Evolutionary conservation across 2,797 vertebrate species (phyloP).

Genomic region (Coregonus ussuriensis): DNA sequence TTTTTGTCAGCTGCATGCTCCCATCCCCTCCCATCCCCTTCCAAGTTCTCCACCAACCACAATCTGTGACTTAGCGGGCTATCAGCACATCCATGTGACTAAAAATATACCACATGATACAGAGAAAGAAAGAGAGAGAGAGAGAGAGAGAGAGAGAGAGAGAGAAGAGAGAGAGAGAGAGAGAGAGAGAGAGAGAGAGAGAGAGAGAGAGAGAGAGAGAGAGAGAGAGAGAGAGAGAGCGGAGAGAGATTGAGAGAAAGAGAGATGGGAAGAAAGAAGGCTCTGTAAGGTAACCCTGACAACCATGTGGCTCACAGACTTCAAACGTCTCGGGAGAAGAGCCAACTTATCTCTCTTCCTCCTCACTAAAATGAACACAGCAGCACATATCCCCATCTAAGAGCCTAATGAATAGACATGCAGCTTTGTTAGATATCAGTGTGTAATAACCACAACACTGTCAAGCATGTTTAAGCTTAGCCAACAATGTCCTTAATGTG

Average conservation of each 20-base stretch:
- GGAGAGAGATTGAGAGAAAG: slow-evolving; percentile 23
- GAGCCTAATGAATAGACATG: slow-evolving; percentile 9
- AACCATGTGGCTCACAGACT: slow-evolving; percentile 49
- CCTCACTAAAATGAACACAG: slow-evolving; percentile 12
- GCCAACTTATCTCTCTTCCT: slow-evolving; percentile 22
- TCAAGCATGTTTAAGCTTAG: slow-evolving; percentile 12
- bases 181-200: slow-evolving; percentile 35
- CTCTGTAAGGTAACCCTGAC: slow-evolving; percentile 67
- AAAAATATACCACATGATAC: slow-evolving; percentile 1
- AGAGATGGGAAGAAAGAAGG: background rate
- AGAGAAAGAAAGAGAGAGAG: background rate
- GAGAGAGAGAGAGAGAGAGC: slow-evolving; percentile 4
- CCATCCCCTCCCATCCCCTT: slow-evolving; percentile 24
- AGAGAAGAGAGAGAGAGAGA: background rate
- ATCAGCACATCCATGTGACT: background rate
- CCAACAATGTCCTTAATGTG: background rate
- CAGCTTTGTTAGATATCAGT: slow-evolving; percentile 33
- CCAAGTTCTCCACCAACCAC: slow-evolving; percentile 9
- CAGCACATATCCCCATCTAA: slow-evolving; percentile 15
- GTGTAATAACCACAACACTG: slow-evolving; percentile 16
- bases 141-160: too few species aligned
- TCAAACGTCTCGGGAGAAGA: slow-evolving; percentile 49
- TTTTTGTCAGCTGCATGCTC: background rate
- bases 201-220: background rate
- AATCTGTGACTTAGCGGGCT: slow-evolving; percentile 18